Base-by-base conservation (phyloP, 2,797 vertebrate species). In the Ciconia nigra region DNA sequence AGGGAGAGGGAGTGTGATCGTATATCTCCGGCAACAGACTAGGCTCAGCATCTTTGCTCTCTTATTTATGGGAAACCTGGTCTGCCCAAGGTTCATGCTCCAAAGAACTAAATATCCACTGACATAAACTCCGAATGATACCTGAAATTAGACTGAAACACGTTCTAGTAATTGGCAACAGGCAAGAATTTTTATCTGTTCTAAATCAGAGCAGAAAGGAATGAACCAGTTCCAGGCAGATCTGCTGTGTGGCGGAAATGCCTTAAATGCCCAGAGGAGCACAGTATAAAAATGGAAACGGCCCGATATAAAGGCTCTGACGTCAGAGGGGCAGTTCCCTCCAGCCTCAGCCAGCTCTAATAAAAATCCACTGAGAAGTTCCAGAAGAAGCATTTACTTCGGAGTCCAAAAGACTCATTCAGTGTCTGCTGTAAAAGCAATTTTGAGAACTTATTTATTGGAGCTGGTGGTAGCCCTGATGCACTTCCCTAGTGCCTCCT, bases 241-340 rank as follows among this genome's bases (percentile, higher is more conserved):
- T 87, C 78, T 80, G 90, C 71, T 82, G 4, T 63, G 95, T 2
- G 21, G 58, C 9, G 2, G 89, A 96, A 91, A 94, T 92, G 90
- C 89, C 84, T 95, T 55, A 51, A 74, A 90, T 47, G 76, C 84
- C 83, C 97, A 89, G 89, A 95, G 87, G 93, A 96, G 72, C 57
- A 28, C 13, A 78, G 78, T 2, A 49, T 49, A 94, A 94, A 96
- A 95, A 96, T 93, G 90, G 94, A 91, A 96, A 65, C 47, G 47
- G 81, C 90, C 73, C 9, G 5, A 89, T 54, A 89, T 65, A 94
- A 93, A 93, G 83, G 54, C 58, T 63, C 89, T 92, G 93, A 96
- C 54, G 54, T 95, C 94, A 96, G 72, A 94, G 84, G 63, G 69
- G 11, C 90, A 92, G 78, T 47, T 69, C 95, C 82, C 87, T 91